Base-by-base conservation (phyloP, 2,888 invertebrate genomes). In the Lottia gigantea region DNA sequence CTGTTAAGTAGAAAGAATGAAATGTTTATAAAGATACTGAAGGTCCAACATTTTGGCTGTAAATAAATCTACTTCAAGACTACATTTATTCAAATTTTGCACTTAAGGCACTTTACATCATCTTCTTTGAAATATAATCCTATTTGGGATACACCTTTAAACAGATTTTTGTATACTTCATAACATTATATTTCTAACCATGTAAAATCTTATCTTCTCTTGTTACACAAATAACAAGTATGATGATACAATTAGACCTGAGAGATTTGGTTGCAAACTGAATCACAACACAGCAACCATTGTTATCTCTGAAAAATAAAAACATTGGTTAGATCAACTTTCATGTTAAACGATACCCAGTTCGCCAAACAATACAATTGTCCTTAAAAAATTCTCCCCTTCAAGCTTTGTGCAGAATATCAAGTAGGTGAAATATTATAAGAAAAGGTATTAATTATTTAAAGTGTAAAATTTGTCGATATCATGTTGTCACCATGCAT, bases 171-270 rank as follows among this genome's bases (percentile, higher is more conserved):
- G 40, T 40, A 40, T 40, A 8, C 8, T 40, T 40, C 11, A 40
- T 40, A 40, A 40, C 40, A 40, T 40, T 40, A 40, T 40, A 40
- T 40, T 40, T 40, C 40, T 40, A 40, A 11, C 40, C 40, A 40
- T 40, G 40, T 11, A 8, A 40, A 40, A 40, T 40, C 40, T 40
- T 40, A 40, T 40, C 40, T 40, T 40, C 40, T 40, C 40, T 40
- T 4, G 40, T 55, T 55, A 55, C 55, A 14, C 23, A 14, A 55
- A 23, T 55, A 55, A 55, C 55, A 55, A 23, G 19, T 12, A 55
- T 23, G 23, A 55, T 55, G 55, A 55, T 55, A 55, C 23, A 55
- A 55, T 55, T 55, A 55, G 55, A 55, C 55, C 19, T 55, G 14
- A 23, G 23, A 55, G 11, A 55, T 23, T 11, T 19, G 55, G 19